These are phyloP conservation scores for Alcis repandata DNA, from an alignment of 2,888 invertebrate species.

Conservation along the genomic window DNA sequence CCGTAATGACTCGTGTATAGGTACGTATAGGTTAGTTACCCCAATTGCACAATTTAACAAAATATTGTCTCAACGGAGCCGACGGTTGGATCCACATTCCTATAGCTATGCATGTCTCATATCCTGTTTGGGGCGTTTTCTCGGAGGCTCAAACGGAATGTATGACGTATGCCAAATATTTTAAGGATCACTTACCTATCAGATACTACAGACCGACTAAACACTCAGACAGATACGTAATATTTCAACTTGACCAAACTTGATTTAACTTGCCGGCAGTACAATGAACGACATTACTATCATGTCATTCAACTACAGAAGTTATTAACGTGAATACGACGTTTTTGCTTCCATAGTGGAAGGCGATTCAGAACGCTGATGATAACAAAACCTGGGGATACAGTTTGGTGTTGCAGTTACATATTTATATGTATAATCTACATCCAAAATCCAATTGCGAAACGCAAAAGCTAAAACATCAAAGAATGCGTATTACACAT, in stretches of 20 bases:
- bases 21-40: slow-evolving; percentile 8
- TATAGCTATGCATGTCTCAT: slow-evolving; percentile 19
- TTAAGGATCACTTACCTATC: slow-evolving; percentile 26
- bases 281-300: slow-evolving; percentile 6
- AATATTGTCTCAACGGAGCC: slow-evolving; percentile 16
- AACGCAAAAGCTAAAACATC: too few species aligned
- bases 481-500: too few species aligned
- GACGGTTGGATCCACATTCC: slow-evolving; percentile 27
- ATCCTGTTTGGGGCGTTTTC: slow-evolving; percentile 26
- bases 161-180: slow-evolving; percentile 25
- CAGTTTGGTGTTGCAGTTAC: too few species aligned
- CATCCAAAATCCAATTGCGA: too few species aligned
- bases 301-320: too few species aligned
- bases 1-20: neutral
- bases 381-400: too few species aligned
- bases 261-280: slow-evolving; percentile 18
- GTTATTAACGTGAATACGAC: too few species aligned
- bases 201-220: slow-evolving; percentile 11
- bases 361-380: too few species aligned
- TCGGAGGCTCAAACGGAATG: slow-evolving; percentile 10
- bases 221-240: slow-evolving; percentile 11
- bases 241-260: slow-evolving; percentile 23
- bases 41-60: slow-evolving; percentile 17
- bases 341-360: too few species aligned
- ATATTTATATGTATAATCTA: too few species aligned